Percentiles rank a stretch among this genome's conserved stretches.
phyloP scores from a whole-genome alignment of 2,888 invertebrate species.

The Drosophila antonietae region DNA sequence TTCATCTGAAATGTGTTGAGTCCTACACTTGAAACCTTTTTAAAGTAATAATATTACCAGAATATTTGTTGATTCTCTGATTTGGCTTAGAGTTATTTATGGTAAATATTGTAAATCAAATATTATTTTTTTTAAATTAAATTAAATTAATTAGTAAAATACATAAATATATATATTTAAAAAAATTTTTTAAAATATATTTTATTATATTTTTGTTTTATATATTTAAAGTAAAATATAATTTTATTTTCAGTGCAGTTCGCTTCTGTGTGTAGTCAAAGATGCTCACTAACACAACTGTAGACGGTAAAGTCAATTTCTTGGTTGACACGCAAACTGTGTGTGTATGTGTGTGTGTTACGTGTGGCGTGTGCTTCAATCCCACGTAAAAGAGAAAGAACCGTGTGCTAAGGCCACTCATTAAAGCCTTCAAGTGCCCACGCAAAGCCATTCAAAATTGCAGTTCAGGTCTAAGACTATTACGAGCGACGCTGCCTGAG shows the following conservation, averaged over 20 bases:
- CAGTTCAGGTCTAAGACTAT: constrained; percentile 31
- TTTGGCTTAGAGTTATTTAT: too few species aligned
- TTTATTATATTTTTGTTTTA: not conserved
- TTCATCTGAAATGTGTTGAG: too few species aligned
- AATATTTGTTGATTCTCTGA: too few species aligned
- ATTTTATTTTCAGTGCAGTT: not conserved
- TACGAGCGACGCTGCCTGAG: constrained; percentile 14
- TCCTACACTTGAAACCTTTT: too few species aligned
- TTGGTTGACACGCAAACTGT: not conserved
- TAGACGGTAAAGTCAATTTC: not conserved
- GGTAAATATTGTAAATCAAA: too few species aligned
- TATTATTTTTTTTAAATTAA: too few species aligned
- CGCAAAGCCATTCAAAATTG: constrained; percentile 58
- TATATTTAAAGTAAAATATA: not conserved
- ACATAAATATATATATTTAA: too few species aligned
- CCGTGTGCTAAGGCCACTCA: constrained; percentile 47
- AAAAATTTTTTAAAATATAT: too few species aligned
- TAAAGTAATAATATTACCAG: too few species aligned
- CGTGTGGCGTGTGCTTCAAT: constrained; percentile 31
- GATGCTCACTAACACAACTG: not conserved
- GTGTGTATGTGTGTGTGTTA: not conserved
- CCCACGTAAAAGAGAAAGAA: constrained; percentile 31
- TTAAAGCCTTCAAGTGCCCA: constrained; percentile 58
- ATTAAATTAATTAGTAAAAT: too few species aligned
- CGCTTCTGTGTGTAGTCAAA: not conserved